Evolutionary conservation across 2,113 vertebrate species (phyloP).

Genomic region (western clawed frog (Xenopus tropicalis)): UCB_Xtro_10.0 CM004447.2:4576001-4576500

Average conservation of each 20-base stretch:
- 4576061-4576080: constrained; percentile 15
- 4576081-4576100: constrained; percentile 2
- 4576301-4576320: not conserved
- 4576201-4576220: no score
- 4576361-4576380: not conserved
- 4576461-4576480: no score
- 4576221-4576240: not conserved
- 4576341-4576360: not conserved
- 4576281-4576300: not conserved
- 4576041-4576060: no score
- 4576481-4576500: no score
- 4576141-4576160: not conserved
- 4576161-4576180: not conserved
- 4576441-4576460: not conserved
- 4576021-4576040: no score
- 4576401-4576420: not conserved
- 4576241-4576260: not conserved
- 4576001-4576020: no score
- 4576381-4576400: not conserved
- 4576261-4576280: not conserved
- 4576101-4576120: constrained; percentile 2
- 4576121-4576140: constrained; percentile 9
- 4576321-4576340: not conserved
- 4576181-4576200: not conserved
- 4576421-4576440: not conserved